A percentile compares a stretch with the other conserved stretches of the same genome.
Conservation (phyloP, 2,113 vertebrate species). For the Physeter macrocephalus region DNA sequence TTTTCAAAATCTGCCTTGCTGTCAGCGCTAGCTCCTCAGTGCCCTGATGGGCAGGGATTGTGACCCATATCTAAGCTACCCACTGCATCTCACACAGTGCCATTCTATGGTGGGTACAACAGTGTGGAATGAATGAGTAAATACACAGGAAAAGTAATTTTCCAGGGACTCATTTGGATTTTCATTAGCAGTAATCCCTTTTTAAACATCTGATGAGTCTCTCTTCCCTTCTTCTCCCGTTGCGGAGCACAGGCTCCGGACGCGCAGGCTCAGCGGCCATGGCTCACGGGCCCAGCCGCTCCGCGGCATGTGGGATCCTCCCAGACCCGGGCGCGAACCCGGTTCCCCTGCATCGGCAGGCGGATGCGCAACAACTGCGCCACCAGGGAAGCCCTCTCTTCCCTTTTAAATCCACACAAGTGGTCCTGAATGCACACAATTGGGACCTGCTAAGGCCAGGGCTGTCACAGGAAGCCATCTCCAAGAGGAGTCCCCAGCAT, state of each 20-base stretch:
- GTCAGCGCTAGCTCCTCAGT: not conserved
- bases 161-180: not conserved
- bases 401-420: not conserved
- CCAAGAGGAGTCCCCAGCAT: not conserved
- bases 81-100: not conserved
- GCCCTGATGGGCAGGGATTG: not conserved
- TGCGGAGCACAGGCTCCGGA: too few species aligned
- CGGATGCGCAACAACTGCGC: too few species aligned
- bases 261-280: too few species aligned
- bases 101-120: not conserved
- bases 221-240: not conserved
- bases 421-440: not conserved
- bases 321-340: too few species aligned
- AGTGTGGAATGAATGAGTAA: not conserved
- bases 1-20: not conserved
- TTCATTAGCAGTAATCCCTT: not conserved
- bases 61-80: not conserved
- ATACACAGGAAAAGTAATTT: not conserved
- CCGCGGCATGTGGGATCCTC: too few species aligned
- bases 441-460: not conserved
- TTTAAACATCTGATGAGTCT: not conserved
- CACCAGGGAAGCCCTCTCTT: too few species aligned
- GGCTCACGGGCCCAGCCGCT: too few species aligned
- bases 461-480: not conserved
- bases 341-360: too few species aligned